Evolutionary conservation across 1,140 invertebrate genomes (phyloP), one percentile per base, ranked within the genome.

Genomic region (Camponotus vicinus): DNA sequence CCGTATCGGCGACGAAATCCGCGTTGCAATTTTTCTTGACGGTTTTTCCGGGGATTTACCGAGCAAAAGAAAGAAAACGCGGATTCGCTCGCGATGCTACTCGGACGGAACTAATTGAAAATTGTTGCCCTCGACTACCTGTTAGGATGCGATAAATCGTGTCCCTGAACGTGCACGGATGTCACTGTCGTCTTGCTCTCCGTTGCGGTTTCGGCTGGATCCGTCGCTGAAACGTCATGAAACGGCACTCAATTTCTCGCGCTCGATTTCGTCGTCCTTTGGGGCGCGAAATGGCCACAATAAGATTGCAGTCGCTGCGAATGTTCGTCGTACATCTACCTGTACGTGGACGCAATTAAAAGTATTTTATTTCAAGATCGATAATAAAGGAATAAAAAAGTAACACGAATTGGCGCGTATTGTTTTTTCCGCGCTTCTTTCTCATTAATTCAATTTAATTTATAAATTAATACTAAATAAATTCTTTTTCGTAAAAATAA

Each of bases 31-130:
- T 76, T 64, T 85, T 55, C 13, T 78, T 78, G 66, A 57, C 73
- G 73, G 34, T 85, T 85, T 85, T 52, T 42, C 34, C 11, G 1
- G 15, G n/a, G 21, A 83, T 78, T 85, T 78, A 77, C 34, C n/a
- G 18, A 11, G 34, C 9, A 42, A 63, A 40, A 84, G 42, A 18
- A 32, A 27, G 42, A 45, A 9, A 45, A 15, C 15, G 27, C 52
- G 40, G 40, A 75, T 37, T 57, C 37, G 21, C 69, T 18, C n/a
- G 63, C 61, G 73, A 85, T 42, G 82, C 32, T 73, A 83, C 69
- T 83, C 79, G 69, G 57, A 83, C 13, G 69, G 55, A 83, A 83
- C 79, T 83, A 75, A 83, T 83, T 83, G 79, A 83, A 83, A 83
- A 83, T 83, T 73, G 69, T 83, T 83, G 79, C 79, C 69, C 40